Evolutionary conservation across 2,797 vertebrate genomes (phyloP), one percentile per base, ranked within the genome.

Genomic region (Pitangus sulphuratus): DNA sequence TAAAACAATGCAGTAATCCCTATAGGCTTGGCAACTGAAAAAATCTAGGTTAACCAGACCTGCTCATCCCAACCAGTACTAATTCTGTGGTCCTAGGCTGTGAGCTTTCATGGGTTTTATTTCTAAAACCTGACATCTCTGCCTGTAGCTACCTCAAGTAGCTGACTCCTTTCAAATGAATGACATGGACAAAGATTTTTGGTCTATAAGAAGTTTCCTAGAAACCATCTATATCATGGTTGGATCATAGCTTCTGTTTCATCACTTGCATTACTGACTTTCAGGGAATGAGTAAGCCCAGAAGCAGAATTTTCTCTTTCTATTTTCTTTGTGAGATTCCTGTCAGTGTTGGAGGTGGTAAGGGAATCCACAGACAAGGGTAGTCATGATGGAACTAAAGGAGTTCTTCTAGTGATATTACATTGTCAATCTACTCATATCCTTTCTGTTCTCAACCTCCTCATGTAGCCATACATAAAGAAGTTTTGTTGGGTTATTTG

Each of bases 21-120:
- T 71, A 57, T 75, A 3, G 13, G 42, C 31, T 72, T 2, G 1
- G 15, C 88, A 65, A 58, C 54, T 76, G 35, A 28, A 91, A 91
- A 93, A 89, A 93, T 82, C 50, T 78, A 44, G 72, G 92, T 93
- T 94, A 91, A 44, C 40, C 45, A 93, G 50, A 78, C 5, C 33
- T 44, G 56, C 35, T 75, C 25, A 78, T 83, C 30, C 64, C 51
- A 80, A 71, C 22, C 65, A 81, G 35, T 42, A 68, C 44, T 51
- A 89, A 72, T 90, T 90, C 47, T 87, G 30, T 74, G 40, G 61
- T 79, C 40, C 79, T 50, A 30, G 24, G 26, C 62, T 74, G 35
- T 45, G 70, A 58, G 24, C 13, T 88, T 89, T 82, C 22, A 44
- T 16, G 14, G 35, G 4, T 15, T 84, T 84, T 76, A 22, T 82